Base-by-base conservation (phyloP, 2,888 invertebrate genomes). In the Orchesella flavescens region DNA sequence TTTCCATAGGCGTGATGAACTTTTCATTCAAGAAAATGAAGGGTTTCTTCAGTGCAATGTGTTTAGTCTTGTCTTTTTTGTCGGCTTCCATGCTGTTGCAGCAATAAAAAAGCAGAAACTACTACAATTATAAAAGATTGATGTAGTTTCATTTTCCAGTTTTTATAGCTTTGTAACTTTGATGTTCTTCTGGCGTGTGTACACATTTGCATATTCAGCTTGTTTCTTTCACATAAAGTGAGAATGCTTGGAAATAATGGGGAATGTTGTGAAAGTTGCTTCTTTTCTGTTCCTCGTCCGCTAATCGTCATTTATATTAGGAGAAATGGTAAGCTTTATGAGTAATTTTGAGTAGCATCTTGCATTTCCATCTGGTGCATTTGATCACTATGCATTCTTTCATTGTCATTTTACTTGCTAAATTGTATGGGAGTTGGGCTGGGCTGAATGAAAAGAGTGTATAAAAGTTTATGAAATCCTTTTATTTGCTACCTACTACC, bases 91-190 rank as follows among this genome's bases (percentile, higher is more conserved):
- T 61, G 49, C 63, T 82, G 59, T 81, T 74, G 75, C 23, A 61
- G 82, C 75, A 82, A 82, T 82, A 82, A 82, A 82, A 74, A 81
- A 76, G 71, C 49, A 65, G 53, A 75, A 74, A 82, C 75, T 74
- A 82, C 75, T 74, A 82, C 74, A 82, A 82, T 82, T 82, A 82
- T 75, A 82, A 82, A 82, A 82, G 82, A 82, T 82, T 75, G 82
- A 82, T 82, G 82, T 82, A 55, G 61, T 76, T 76, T 75, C 82
- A 82, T 82, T 82, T 82, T 82, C 82, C 43, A 63, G 63, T 74
- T 82, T 77, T 76, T 68, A 82, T 82, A 68, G 82, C 69, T 74
- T 82, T 73, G 73, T 73, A 80, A 80, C 79, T 69, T 75, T 75
- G 82, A 69, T 81, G 81, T 76, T 76, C 75, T 57, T 24, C 57